phyloP scores from a whole-genome alignment of 2,113 vertebrate genomes.

The Copsychus sechellarum region DNA sequence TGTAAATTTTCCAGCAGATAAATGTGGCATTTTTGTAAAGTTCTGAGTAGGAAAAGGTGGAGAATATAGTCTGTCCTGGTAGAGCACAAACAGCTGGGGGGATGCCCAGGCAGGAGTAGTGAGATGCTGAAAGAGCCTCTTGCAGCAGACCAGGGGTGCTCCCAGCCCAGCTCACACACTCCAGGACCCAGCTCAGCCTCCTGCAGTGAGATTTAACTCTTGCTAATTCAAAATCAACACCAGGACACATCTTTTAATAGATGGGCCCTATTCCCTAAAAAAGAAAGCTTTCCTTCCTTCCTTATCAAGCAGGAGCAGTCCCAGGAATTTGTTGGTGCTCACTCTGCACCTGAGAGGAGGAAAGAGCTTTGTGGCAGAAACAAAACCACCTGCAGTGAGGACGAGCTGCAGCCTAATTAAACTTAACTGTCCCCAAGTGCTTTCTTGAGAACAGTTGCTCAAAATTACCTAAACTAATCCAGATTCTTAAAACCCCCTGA shows the following conservation, averaged over 20 bases:
- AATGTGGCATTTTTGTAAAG: background rate
- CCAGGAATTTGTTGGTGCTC: background rate
- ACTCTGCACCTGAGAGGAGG: background rate
- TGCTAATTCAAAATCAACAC: background rate
- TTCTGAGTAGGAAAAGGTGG: background rate
- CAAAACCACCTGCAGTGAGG: background rate
- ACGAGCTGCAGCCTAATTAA: conserved; percentile 32
- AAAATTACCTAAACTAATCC: conserved; percentile 37
- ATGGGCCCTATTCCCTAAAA: too few relatives aligned
- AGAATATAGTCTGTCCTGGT: background rate
- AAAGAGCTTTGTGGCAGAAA: background rate
- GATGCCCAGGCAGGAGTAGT: background rate
- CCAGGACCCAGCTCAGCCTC: background rate
- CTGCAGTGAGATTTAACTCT: background rate
- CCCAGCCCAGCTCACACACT: background rate
- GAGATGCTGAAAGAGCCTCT: background rate
- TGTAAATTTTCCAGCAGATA: background rate
- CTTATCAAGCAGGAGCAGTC: background rate
- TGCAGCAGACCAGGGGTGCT: background rate
- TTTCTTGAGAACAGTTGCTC: conserved; percentile 13
- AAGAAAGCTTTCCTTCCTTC: background rate
- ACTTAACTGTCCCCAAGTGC: conserved; percentile 4
- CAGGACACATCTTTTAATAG: accelerated
- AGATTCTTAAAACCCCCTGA: background rate
- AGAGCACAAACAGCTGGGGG: background rate